These are phyloP conservation scores for Agapostemon virescens DNA, from an alignment of 2,888 invertebrate genomes.

Conservation along the genomic window DNA sequence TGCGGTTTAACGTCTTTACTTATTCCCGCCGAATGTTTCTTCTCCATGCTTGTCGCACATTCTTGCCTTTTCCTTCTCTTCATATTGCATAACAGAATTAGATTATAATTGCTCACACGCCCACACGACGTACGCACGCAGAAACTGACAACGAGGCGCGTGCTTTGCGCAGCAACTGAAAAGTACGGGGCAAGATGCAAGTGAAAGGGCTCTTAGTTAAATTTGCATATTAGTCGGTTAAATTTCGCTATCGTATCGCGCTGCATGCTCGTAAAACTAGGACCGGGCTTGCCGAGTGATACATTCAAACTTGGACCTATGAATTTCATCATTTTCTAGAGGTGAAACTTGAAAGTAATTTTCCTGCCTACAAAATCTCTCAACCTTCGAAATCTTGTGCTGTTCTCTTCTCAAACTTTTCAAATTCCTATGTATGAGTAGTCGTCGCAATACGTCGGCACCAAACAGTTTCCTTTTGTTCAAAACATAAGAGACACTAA, in stretches of 20 bases:
- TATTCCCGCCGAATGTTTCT: no score
- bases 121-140: no score
- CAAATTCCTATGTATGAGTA: not conserved
- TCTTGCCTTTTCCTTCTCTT: not conserved
- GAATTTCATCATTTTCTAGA: not conserved
- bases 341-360: not conserved
- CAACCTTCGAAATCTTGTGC: not conserved
- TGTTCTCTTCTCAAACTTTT: no score
- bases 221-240: slow-evolving; percentile 25
- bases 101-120: not conserved
- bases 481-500: not conserved
- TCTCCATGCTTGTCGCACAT: no score
- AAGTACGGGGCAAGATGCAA: slow-evolving; percentile 13
- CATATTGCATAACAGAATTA: not conserved
- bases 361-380: not conserved
- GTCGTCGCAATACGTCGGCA: not conserved
- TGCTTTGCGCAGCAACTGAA: slow-evolving; percentile 10
- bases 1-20: no score
- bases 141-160: not conserved
- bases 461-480: not conserved
- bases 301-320: not conserved
- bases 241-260: slow-evolving; percentile 43
- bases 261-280: slow-evolving; percentile 25
- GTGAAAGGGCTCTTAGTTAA: slow-evolving; percentile 46
- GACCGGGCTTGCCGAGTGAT: slow-evolving; percentile 32